Percentiles rank a stretch among this genome's conserved stretches.
Conservation (phyloP, 2,888 invertebrate genomes). For the Lasioglossum calceatum region DNA sequence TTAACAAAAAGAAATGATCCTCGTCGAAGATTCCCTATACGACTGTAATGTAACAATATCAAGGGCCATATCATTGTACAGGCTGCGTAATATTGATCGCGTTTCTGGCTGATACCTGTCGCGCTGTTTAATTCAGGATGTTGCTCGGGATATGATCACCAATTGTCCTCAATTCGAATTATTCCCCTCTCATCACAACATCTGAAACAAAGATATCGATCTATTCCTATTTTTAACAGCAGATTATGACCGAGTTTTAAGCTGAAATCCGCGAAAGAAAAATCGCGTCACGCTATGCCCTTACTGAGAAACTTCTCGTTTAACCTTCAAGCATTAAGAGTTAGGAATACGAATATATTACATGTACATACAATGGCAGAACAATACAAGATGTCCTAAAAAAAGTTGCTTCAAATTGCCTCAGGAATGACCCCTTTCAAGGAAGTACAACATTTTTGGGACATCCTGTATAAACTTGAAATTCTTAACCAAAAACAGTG, state of each 20-base stretch:
- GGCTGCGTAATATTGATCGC: conserved; percentile 36
- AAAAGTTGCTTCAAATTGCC: neutral
- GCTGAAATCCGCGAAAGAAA: conserved; percentile 15
- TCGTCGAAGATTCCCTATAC: neutral
- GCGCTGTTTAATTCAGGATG: conserved; percentile 35
- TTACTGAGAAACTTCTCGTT: neutral
- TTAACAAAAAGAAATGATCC: neutral
- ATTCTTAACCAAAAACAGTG: neutral
- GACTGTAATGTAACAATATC: neutral
- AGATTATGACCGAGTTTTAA: conserved; percentile 20
- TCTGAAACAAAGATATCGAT: conserved; percentile 55
- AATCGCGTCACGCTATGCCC: neutral
- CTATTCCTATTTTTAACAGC: conserved; percentile 47
- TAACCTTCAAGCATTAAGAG: neutral
- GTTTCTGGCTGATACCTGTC: conserved; percentile 23
- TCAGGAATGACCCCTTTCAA: too few species aligned
- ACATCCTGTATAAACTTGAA: neutral
- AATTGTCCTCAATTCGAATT: conserved; percentile 57
- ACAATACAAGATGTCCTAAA: too few species aligned
- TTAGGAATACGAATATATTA: too few species aligned
- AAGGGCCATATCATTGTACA: neutral
- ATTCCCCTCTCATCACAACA: conserved; percentile 24
- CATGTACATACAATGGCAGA: too few species aligned
- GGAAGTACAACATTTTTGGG: too few species aligned
- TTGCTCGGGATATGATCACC: conserved; percentile 40